Evolutionary conservation across 2,797 vertebrate genomes (phyloP).

Genomic region (Leptatherina wallacei): DNA sequence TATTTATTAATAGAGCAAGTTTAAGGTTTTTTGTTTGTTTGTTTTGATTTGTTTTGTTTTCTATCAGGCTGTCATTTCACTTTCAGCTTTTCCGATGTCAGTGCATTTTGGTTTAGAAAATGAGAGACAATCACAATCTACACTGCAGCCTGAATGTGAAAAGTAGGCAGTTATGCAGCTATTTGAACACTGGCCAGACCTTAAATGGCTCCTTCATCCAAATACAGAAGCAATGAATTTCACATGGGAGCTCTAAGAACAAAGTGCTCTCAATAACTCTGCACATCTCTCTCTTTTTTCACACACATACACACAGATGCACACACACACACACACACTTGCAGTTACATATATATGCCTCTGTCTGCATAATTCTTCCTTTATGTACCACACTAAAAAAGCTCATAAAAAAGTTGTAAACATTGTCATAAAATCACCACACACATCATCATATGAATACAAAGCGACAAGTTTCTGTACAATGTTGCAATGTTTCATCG

Average conservation of each 20-base stretch:
- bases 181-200: conserved; percentile 33
- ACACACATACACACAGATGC: conserved; percentile 10
- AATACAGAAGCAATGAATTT: conserved; percentile 66
- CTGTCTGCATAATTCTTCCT: conserved; percentile 26
- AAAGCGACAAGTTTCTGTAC: conserved; percentile 48
- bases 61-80: not conserved
- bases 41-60: too few species aligned
- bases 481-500: conserved; percentile 33
- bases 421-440: conserved; percentile 34
- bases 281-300: conserved; percentile 1
- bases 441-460: conserved; percentile 33
- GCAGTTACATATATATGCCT: conserved; percentile 8
- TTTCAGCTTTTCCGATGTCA: conserved; percentile 19
- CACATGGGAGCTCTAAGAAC: conserved; percentile 64
- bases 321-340: conserved; percentile 16
- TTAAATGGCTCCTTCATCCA: conserved; percentile 52
- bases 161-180: conserved; percentile 38
- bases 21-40: not conserved
- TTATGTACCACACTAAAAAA: conserved; percentile 66
- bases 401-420: conserved; percentile 66
- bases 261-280: conserved; percentile 63
- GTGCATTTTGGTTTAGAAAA: conserved; percentile 22
- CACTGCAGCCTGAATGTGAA: conserved; percentile 44
- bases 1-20: conserved; percentile 1
- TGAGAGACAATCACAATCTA: conserved; percentile 35